Evolutionary conservation across 2,888 invertebrate genomes (phyloP).

Genomic region (Xestia xanthographa): DNA sequence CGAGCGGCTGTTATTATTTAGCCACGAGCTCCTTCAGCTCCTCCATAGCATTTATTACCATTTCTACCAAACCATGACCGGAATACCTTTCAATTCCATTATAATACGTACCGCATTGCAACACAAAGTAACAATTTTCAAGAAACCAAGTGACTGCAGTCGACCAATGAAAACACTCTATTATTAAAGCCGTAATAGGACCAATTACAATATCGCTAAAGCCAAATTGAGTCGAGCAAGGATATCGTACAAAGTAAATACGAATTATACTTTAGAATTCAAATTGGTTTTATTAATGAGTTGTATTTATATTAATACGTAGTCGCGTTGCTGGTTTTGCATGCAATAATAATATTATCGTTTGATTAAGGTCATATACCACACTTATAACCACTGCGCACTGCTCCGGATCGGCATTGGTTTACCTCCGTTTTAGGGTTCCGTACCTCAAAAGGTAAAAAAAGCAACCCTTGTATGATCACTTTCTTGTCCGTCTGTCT

Average conservation of each 20-base stretch:
- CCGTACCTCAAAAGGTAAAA: too few relatives aligned
- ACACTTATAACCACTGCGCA: not conserved
- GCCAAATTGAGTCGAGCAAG: conserved; percentile 13
- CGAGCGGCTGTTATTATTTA: too few relatives aligned
- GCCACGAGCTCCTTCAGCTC: too few relatives aligned
- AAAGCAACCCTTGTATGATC: too few relatives aligned
- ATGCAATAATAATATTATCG: not conserved
- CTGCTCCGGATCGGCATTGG: not conserved
- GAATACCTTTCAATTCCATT: not conserved
- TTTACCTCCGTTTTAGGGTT: too few relatives aligned
- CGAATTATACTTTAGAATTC: conserved; percentile 17
- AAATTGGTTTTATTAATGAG: conserved; percentile 11
- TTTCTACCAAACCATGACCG: not conserved
- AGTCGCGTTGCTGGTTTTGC: not conserved
- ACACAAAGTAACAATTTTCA: conserved; percentile 31
- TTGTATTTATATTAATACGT: conserved; percentile 15
- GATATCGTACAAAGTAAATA: conserved; percentile 26
- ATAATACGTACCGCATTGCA: conserved; percentile 45
- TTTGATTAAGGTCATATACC: not conserved
- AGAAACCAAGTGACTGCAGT: conserved; percentile 30
- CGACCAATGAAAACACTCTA: conserved; percentile 11
- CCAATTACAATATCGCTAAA: conserved; percentile 16
- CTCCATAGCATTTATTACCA: not conserved
- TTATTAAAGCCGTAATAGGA: conserved; percentile 23
- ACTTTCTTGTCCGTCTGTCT: too few relatives aligned